phyloP scores from a whole-genome alignment of 2,888 invertebrate species.

The Caenorhabditis sp. region DNA sequence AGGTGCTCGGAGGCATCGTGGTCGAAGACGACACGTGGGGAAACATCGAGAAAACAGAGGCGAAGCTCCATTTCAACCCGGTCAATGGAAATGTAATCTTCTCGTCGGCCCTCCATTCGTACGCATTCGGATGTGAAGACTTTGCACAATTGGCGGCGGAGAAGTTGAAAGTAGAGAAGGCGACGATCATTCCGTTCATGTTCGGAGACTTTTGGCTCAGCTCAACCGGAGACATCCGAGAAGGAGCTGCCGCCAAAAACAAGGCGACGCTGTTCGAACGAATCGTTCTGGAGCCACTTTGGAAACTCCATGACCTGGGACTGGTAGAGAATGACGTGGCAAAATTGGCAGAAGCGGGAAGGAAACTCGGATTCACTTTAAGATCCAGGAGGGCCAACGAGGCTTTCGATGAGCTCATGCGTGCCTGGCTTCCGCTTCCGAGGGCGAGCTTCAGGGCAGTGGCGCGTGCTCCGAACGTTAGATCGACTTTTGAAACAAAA shows the following conservation, averaged over 20 bases:
- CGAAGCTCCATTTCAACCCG: slow-evolving; percentile 91
- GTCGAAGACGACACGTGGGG: slow-evolving; percentile 70
- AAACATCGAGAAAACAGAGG: slow-evolving; percentile 73
- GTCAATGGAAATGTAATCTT: slow-evolving; percentile 90
- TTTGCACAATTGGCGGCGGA: slow-evolving; percentile 82
- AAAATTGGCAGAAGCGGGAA: slow-evolving; percentile 53
- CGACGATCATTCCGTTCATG: slow-evolving; percentile 55
- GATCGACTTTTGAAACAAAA: slow-evolving; percentile 51
- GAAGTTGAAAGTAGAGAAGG: slow-evolving; percentile 64
- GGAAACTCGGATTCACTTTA: slow-evolving; percentile 57
- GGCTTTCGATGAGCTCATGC: slow-evolving; percentile 76
- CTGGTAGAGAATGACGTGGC: slow-evolving; percentile 67
- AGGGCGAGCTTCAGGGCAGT: slow-evolving; percentile 70
- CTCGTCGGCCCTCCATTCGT: slow-evolving; percentile 95
- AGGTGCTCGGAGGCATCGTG: slow-evolving; percentile 64
- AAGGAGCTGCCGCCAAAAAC: slow-evolving; percentile 69
- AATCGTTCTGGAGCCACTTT: slow-evolving; percentile 75
- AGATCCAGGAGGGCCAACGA: slow-evolving; percentile 70
- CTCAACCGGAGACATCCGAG: slow-evolving; percentile 55
- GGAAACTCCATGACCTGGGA: slow-evolving; percentile 72
- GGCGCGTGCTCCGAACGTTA: slow-evolving; percentile 63
- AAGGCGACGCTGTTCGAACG: slow-evolving; percentile 74
- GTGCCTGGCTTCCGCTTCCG: slow-evolving; percentile 75
- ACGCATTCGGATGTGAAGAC: slow-evolving; percentile 88
- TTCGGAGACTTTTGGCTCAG: slow-evolving; percentile 72